Conservation (phyloP, 2,797 vertebrate species). For the Naso thynnoides region DNA sequence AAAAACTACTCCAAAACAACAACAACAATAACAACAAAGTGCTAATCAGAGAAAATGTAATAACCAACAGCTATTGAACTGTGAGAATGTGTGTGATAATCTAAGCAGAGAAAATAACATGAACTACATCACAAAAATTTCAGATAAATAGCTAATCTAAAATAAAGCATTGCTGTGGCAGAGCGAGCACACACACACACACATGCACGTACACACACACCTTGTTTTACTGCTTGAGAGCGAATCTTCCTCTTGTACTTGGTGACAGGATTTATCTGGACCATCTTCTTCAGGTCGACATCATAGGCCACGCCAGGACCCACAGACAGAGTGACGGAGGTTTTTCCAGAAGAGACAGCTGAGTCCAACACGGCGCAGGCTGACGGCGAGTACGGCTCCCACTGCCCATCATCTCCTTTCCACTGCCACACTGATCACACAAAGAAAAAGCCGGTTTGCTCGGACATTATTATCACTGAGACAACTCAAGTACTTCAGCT, state of each 20-base stretch:
- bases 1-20: no score
- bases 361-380: constrained; percentile 76
- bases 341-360: constrained; percentile 60
- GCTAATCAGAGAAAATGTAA: not conserved
- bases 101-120: not conserved
- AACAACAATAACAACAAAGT: not conserved
- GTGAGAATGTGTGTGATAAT: not conserved
- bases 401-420: constrained; percentile 82
- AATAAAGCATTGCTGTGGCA: not conserved
- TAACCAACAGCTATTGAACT: no score
- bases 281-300: constrained; percentile 86
- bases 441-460: not conserved
- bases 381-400: constrained; percentile 78
- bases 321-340: constrained; percentile 61
- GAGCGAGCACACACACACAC: no score
- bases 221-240: constrained; percentile 71
- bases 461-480: not conserved
- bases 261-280: constrained; percentile 84
- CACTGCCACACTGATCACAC: constrained; percentile 85
- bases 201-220: constrained; percentile 54
- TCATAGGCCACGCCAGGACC: constrained; percentile 71
- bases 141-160: not conserved
- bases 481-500: not conserved
- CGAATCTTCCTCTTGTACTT: constrained; percentile 85
- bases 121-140: not conserved